Evolutionary conservation across 2,113 vertebrate species (phyloP).

Genomic region (Pollachius pollachius): DNA sequence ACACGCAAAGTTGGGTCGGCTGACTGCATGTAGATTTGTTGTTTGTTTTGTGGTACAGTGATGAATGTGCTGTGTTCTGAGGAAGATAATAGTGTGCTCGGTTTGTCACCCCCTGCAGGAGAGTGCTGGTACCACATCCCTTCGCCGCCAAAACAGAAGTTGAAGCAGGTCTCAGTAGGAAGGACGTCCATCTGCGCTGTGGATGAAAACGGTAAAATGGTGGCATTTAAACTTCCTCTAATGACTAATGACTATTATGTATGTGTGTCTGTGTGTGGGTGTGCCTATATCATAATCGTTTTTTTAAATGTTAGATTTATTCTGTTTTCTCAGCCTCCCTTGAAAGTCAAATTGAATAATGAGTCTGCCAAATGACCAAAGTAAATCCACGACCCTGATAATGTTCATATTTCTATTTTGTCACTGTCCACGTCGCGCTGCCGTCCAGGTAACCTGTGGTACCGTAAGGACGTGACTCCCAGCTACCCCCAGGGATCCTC

Average conservation of each 20-base stretch:
- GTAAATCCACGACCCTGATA: background rate
- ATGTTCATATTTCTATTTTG: background rate
- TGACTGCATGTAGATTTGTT: too few species aligned
- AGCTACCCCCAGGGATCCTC: conserved; percentile 90
- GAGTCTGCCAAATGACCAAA: too few species aligned
- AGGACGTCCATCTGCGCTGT: conserved; percentile 84
- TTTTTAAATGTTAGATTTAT: too few species aligned
- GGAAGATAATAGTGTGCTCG: background rate
- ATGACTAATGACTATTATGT: too few species aligned
- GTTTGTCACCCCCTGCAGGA: conserved; percentile 68
- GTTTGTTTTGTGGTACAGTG: background rate
- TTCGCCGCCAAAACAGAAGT: conserved; percentile 86
- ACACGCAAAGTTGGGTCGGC: too few species aligned
- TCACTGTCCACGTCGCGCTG: background rate
- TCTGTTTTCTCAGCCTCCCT: too few species aligned
- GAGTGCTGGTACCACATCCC: conserved; percentile 97
- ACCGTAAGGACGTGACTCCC: conserved; percentile 85
- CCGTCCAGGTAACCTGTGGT: conserved; percentile 87
- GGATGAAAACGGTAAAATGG: conserved; percentile 86
- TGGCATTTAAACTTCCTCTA: too few species aligned
- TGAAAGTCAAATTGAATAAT: too few species aligned
- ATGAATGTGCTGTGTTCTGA: background rate
- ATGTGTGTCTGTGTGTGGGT: too few species aligned
- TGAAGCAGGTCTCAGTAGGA: conserved; percentile 92
- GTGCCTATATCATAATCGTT: too few species aligned